Evolutionary conservation across 1,140 invertebrate species (phyloP).

Genomic region (Drosophila rufa): DNA sequence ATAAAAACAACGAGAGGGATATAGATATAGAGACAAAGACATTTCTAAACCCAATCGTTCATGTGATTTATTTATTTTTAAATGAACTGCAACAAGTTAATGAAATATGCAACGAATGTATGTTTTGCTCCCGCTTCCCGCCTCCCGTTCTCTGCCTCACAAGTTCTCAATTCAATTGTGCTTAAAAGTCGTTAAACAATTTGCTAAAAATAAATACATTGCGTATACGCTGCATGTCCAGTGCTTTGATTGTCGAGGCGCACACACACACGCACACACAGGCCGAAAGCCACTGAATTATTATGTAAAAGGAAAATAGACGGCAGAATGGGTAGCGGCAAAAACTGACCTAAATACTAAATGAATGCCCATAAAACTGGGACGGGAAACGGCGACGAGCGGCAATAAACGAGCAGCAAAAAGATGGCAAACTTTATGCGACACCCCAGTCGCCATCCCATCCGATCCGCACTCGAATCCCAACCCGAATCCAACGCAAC

Average conservation of each 20-base stretch:
- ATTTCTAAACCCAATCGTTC: slow-evolving; percentile 21
- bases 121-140: too few species aligned
- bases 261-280: slow-evolving; percentile 15
- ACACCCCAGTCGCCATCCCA: slow-evolving; percentile 1
- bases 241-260: slow-evolving; percentile 34
- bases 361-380: slow-evolving; percentile 78
- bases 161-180: slow-evolving; percentile 39
- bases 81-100: slow-evolving; percentile 32
- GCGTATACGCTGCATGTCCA: slow-evolving; percentile 65
- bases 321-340: slow-evolving; percentile 15
- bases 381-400: slow-evolving; percentile 26
- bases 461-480: background rate
- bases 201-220: slow-evolving; percentile 78
- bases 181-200: slow-evolving; percentile 76
- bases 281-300: slow-evolving; percentile 35
- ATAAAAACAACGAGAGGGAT: slow-evolving; percentile 10
- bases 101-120: slow-evolving; percentile 24
- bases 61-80: slow-evolving; percentile 45
- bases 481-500: background rate
- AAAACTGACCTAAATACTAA: slow-evolving; percentile 80
- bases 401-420: slow-evolving; percentile 44
- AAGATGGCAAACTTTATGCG: slow-evolving; percentile 44
- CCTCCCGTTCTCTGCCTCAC: background rate
- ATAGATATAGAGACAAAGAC: slow-evolving; percentile 14
- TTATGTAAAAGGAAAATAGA: slow-evolving; percentile 62